phyloP scores from a whole-genome alignment of 2,113 vertebrate genomes.

The Noctilio leporinus region DNA sequence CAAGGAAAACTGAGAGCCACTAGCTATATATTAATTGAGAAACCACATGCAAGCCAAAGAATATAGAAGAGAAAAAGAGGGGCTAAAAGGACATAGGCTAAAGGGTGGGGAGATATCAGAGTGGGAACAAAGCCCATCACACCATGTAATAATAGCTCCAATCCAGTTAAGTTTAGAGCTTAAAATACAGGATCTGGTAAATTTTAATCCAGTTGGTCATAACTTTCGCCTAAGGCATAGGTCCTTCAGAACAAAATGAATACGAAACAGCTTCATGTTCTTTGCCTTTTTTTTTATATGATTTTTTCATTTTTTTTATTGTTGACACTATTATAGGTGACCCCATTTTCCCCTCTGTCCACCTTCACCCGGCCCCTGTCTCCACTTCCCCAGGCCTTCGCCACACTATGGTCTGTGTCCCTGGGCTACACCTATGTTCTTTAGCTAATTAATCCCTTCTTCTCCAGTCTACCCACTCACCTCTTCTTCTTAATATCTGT shows the following conservation, averaged over 20 bases:
- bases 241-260: conserved; percentile 89
- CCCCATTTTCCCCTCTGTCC: no score
- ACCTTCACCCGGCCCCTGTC: no score
- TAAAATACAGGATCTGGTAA: conserved; percentile 66
- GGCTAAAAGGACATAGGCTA: conserved; percentile 22
- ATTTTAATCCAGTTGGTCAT: conserved; percentile 78
- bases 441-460: no score
- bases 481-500: no score
- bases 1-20: conserved; percentile 91
- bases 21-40: conserved; percentile 96
- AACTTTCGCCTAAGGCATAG: conserved; percentile 81
- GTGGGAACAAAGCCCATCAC: conserved; percentile 82
- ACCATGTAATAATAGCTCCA: conserved; percentile 89
- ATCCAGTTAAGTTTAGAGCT: conserved; percentile 79
- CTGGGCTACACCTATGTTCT: no score
- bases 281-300: conserved; percentile 82
- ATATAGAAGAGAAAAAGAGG: conserved; percentile 74
- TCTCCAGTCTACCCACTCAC: no score
- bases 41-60: conserved; percentile 90
- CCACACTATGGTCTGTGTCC: no score
- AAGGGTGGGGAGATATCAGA: conserved; percentile 65
- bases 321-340: no score
- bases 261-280: conserved; percentile 85
- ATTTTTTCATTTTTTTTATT: conserved; percentile 64
- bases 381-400: no score